Evolutionary conservation across 1,140 invertebrate genomes (phyloP), one percentile per base, ranked within the genome.

Genomic region (Lepidostoma basale): DNA sequence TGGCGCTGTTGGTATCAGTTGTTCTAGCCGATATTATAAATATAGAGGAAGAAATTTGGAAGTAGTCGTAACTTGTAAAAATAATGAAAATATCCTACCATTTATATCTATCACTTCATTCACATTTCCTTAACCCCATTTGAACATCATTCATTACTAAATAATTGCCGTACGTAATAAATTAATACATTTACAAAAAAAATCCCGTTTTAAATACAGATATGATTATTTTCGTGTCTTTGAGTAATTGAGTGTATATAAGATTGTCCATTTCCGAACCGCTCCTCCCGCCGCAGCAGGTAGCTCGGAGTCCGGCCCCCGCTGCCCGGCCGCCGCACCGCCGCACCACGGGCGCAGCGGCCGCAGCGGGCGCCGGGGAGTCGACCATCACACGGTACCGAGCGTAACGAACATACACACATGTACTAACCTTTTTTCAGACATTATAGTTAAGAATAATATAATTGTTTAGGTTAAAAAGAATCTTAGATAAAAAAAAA

Each of bases 401-500:
- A 39, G 63, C 12, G 62, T 25, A 63, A 20, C n/a, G 14, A 49
- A 16, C 22, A 12, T 36, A 36, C 30, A 12, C 12, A 23, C n/a
- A n/a, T n/a, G n/a, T n/a, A n/a, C n/a, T n/a, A 33, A 28, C 23
- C 8, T 62, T 62, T 44, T 44, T 47, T 47, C 59, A 47, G 30
- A 42, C 59, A 45, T 60, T 72, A 65, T 72, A 62, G 26, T 67
- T 73, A 73, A 73, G 63, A 69, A 73, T 63, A 52, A 59, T 69
- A 64, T 72, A 72, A 73, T 69, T 73, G 47, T 67, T 72, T 73
- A 73, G 71, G 71, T 69, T 73, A 69, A 73, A 60, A 72, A 67
- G 71, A 73, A 73, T 73, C 81, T 82, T 83, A 83, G 81, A 78
- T 83, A 83, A 83, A 68, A 83, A 83, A 68, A 64, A 70, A 73